A percentile compares a stretch with the other conserved stretches of the same genome.
Conservation (phyloP, 2,113 vertebrate genomes). For the Hoplias malabaricus region DNA sequence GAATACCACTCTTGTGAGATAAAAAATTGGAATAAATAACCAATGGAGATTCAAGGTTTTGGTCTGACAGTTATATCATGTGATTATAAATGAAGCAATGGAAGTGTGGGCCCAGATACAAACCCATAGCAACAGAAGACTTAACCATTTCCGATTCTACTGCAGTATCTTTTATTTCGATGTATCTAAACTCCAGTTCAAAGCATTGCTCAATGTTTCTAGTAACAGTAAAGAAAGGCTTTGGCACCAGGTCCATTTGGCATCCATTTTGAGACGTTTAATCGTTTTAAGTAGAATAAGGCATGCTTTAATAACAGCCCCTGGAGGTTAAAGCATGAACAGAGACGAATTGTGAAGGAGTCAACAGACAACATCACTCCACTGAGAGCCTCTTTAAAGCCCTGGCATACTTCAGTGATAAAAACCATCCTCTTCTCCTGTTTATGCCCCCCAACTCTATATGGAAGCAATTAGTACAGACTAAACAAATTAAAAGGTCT, state of each 20-base stretch:
- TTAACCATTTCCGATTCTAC: background rate
- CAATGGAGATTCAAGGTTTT: too few species aligned
- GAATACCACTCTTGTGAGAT: too few species aligned
- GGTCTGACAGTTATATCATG: too few species aligned
- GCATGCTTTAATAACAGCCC: conserved; percentile 26
- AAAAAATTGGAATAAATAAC: too few species aligned
- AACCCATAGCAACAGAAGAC: background rate
- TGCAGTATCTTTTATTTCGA: background rate
- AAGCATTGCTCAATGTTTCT: background rate
- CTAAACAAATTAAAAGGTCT: conserved; percentile 53
- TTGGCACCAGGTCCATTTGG: conserved; percentile 13
- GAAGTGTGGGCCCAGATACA: background rate
- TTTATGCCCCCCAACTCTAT: conserved; percentile 48
- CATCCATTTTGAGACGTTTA: conserved; percentile 7
- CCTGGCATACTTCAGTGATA: conserved; percentile 43
- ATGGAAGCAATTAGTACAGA: conserved; percentile 51
- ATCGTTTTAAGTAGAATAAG: conserved; percentile 8
- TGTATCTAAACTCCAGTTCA: background rate
- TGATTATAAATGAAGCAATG: too few species aligned
- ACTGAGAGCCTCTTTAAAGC: conserved; percentile 34
- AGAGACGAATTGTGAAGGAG: conserved; percentile 37
- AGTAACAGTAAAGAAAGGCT: background rate
- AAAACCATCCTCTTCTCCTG: conserved; percentile 35
- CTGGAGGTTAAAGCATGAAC: conserved; percentile 30
- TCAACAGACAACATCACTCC: conserved; percentile 44